Percentiles rank a stretch among this genome's conserved stretches.
Conservation (phyloP, 2,797 vertebrate genomes). For the Amblyraja radiata region DNA sequence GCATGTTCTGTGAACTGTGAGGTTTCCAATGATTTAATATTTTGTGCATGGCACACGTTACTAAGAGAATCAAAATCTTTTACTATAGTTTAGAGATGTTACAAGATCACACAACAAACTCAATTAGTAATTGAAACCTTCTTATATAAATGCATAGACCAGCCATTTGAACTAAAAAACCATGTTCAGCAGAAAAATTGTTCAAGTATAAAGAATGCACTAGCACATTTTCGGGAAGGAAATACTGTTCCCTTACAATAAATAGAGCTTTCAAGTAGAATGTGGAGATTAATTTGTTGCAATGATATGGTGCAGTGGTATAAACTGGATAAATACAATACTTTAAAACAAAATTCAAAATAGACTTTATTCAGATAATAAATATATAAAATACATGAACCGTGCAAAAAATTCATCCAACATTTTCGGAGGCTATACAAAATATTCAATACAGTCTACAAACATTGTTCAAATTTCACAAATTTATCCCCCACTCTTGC, state of each 20-base stretch:
- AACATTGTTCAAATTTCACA: no score
- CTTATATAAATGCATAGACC: neutral
- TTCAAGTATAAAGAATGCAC: neutral
- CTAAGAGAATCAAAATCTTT: neutral
- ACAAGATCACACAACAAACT: neutral
- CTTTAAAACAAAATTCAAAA: no score
- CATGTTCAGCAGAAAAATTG: neutral
- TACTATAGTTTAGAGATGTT: neutral
- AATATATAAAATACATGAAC: no score
- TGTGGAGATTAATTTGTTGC: neutral
- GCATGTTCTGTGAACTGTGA: no score
- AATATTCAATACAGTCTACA: no score
- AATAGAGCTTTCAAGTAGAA: neutral
- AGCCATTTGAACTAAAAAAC: neutral
- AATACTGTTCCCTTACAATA: neutral
- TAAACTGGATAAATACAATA: neutral
- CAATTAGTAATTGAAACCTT: neutral
- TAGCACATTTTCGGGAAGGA: neutral
- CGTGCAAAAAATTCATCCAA: no score
- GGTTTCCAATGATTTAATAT: neutral
- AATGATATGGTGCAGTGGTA: neutral
- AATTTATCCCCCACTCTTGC: no score
- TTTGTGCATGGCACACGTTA: neutral
- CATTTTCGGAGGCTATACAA: no score
- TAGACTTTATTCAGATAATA: no score